phyloP scores from a whole-genome alignment of 1,140 invertebrate species.

The Bombus confusus region DNA sequence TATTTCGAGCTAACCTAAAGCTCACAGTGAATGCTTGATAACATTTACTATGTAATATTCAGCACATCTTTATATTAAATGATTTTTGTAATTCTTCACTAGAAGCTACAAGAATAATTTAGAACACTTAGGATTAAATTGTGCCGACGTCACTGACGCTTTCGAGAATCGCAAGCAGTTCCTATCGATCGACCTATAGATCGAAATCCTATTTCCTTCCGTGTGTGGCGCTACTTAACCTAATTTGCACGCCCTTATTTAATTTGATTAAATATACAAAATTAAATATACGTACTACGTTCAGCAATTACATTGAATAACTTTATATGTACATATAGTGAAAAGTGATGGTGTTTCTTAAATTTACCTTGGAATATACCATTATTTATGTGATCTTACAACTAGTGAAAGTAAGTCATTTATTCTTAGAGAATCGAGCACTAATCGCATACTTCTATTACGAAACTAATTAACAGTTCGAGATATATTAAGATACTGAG shows the following conservation, averaged over 20 bases:
- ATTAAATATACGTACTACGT: not conserved
- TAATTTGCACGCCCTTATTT: not conserved
- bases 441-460: too few species aligned
- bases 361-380: too few species aligned
- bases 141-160: not conserved
- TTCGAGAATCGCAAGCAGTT: not conserved
- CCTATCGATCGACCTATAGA: not conserved
- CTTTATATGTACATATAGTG: too few species aligned
- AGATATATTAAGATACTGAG: too few species aligned
- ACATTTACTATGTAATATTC: not conserved
- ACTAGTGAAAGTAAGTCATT: too few species aligned
- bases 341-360: too few species aligned
- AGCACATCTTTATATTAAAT: too few species aligned
- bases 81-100: not conserved
- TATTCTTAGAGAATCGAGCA: too few species aligned
- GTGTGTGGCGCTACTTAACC: not conserved
- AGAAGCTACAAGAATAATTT: not conserved
- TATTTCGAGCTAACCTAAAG: not conserved
- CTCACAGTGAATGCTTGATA: not conserved
- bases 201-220: not conserved
- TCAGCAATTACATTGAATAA: not conserved
- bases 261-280: too few species aligned
- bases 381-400: too few species aligned
- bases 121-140: not conserved
- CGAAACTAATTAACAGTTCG: too few species aligned